Percentiles rank a stretch among this genome's conserved stretches.
Evolutionary conservation across 2,113 vertebrate species (phyloP).

Genomic region (Zosterops pallidus): DNA sequence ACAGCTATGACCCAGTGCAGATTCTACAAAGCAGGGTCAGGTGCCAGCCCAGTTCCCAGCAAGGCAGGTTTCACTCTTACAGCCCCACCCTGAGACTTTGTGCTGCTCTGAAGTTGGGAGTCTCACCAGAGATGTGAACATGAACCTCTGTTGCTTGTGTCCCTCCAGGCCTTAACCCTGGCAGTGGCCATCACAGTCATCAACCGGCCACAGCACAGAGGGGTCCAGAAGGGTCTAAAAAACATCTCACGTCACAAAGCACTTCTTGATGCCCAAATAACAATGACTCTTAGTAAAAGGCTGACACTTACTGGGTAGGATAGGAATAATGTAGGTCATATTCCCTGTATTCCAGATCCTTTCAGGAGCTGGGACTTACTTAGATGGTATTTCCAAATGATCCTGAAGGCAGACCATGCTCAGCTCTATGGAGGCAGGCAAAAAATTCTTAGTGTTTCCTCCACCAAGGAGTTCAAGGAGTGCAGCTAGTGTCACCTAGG

Average conservation of each 20-base stretch:
- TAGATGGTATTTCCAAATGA: not conserved
- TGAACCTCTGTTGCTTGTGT: not conserved
- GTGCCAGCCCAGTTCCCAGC: not conserved
- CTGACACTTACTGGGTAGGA: not conserved
- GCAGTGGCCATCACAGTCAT: not conserved
- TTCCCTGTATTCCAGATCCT: not conserved
- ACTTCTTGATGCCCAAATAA: not conserved
- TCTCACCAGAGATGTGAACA: not conserved
- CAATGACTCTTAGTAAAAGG: not conserved
- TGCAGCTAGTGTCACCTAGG: not conserved
- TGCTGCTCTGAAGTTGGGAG: not conserved
- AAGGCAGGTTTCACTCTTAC: not conserved
- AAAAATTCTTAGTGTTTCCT: not conserved
- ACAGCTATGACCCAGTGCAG: not conserved
- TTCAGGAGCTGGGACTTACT: not conserved
- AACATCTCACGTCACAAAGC: not conserved
- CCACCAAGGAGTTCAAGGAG: too few relatives aligned
- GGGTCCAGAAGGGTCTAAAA: not conserved
- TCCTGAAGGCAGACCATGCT: not conserved
- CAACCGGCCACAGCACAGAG: not conserved
- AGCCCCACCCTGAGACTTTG: accelerated
- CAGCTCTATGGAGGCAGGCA: accelerated
- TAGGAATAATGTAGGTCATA: not conserved
- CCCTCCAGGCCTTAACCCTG: not conserved
- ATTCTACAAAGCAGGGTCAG: not conserved